Conservation (phyloP, 2,113 vertebrate genomes). For the Camelus dromedarius region DNA sequence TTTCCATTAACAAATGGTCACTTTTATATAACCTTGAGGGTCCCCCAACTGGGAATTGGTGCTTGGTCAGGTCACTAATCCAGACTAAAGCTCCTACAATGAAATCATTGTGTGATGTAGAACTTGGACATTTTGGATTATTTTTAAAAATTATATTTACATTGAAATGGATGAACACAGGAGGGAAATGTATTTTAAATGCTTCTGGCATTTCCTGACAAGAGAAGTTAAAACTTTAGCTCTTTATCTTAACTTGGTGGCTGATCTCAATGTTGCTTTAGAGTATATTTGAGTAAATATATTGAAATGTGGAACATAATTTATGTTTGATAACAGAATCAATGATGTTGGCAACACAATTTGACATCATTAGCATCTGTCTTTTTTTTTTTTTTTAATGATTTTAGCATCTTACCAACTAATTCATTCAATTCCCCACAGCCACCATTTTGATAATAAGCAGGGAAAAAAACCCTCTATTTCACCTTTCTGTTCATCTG, state of each 20-base stretch:
- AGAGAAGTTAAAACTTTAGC: background rate
- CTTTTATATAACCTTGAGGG: background rate
- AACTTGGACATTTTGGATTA: slow-evolving; percentile 5
- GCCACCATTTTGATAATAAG: background rate
- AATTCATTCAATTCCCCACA: background rate
- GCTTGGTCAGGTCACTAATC: slow-evolving; percentile 1
- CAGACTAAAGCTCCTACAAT: background rate
- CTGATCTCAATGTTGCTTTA: background rate
- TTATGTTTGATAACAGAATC: slow-evolving; percentile 36
- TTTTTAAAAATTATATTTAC: slow-evolving; percentile 4
- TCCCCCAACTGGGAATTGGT: background rate
- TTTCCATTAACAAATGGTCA: background rate
- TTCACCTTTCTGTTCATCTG: background rate
- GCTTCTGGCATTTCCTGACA: background rate
- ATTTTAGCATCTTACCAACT: background rate
- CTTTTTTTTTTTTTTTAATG: background rate
- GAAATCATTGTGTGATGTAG: background rate
- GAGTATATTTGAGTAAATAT: slow-evolving; percentile 31
- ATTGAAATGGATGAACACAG: background rate
- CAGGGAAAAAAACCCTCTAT: background rate
- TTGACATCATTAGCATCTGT: slow-evolving; percentile 8
- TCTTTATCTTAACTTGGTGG: slow-evolving; percentile 16
- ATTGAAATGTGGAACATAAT: background rate
- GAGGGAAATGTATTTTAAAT: background rate
- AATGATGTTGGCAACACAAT: background rate